Evolutionary conservation across 2,888 invertebrate species (phyloP), one percentile per base, ranked within the genome.

Genomic region (Lordiphosa andalusiaca): DNA sequence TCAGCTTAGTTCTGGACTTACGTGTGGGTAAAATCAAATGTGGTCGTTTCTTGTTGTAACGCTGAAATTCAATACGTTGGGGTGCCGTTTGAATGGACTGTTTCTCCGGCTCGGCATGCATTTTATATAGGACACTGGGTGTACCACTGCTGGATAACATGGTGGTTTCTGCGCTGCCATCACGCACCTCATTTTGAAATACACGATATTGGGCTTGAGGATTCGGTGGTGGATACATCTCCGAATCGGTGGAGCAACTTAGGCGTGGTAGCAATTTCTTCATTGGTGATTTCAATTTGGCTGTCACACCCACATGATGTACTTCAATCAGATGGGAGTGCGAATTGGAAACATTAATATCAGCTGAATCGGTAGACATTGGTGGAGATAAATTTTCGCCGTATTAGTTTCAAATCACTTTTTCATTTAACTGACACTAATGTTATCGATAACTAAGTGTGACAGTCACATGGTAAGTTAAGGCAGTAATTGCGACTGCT

Each of bases 241-340:
- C 88, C 7, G 85, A 80, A 16, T 88, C 88, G 1, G 78, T 87
- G 9, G 88, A 87, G 5, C 80, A 83, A 48, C 72, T 84, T 30
- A 81, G 67, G n/a, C 71, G 75, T 7, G 78, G 82, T 12, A 88
- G 41, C 1, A 87, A 25, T 52, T 71, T 74, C 40, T 83, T 85
- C 7, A 88, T 39, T 0, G 88, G 88, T 0, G 88, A 88, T 19
- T 84, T 73, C 48, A 88, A 19, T 48, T 87, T 86, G 13, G 88
- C 88, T 7, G 88, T 88, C 0, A 88, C 88, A 1, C 88, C 88
- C 13, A 88, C 88, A 67, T 88, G 87, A 9, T 86, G 81, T 4
- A 87, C 86, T 53, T 86, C 77, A 50, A 87, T 87, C 16, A 87
- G 71, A 41, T 86, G 82, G 3, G 87, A 78, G 40, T 85, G 77